phyloP scores from a whole-genome alignment of 1,140 invertebrate species.

The Antheraea pernyi region DNA sequence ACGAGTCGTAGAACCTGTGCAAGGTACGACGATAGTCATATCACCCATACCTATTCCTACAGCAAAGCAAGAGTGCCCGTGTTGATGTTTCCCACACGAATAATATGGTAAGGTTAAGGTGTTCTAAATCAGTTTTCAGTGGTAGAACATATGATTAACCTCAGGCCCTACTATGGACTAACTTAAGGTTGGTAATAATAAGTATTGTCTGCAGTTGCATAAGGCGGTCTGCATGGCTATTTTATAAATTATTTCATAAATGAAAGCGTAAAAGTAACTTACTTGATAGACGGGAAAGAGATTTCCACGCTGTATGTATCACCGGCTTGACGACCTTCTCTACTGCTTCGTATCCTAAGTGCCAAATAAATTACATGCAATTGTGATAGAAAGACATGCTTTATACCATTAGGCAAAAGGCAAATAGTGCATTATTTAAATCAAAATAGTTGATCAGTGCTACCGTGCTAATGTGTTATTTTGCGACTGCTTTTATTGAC shows the following conservation, averaged over 20 bases:
- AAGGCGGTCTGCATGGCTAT: constrained; percentile 9
- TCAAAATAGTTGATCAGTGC: neutral
- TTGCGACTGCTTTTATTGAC: neutral
- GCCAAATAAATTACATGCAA: constrained; percentile 75
- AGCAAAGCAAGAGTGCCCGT: too few relatives aligned
- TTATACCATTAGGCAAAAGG: constrained; percentile 13
- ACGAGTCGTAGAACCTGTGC: too few relatives aligned
- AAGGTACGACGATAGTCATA: constrained; percentile 25
- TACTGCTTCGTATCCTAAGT: constrained; percentile 77
- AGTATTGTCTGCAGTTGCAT: too few relatives aligned
- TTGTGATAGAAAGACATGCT: constrained; percentile 69
- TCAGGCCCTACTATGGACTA: too few relatives aligned
- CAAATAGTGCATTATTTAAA: constrained; percentile 11
- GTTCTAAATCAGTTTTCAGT: too few relatives aligned
- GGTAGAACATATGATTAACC: too few relatives aligned
- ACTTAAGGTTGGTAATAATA: too few relatives aligned
- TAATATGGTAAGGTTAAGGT: too few relatives aligned
- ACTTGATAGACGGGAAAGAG: constrained; percentile 95
- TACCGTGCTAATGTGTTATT: constrained; percentile 9
- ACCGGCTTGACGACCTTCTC: constrained; percentile 84
- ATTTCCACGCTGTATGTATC: constrained; percentile 95
- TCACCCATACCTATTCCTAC: constrained; percentile 24
- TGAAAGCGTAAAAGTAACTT: constrained; percentile 81
- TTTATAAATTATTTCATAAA: neutral
- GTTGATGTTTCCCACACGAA: too few relatives aligned